Percentiles rank a stretch among this genome's conserved stretches.
These are phyloP conservation scores for Ammodytes dubius DNA, from an alignment of 2,113 vertebrate species.

Conservation along the genomic window DNA sequence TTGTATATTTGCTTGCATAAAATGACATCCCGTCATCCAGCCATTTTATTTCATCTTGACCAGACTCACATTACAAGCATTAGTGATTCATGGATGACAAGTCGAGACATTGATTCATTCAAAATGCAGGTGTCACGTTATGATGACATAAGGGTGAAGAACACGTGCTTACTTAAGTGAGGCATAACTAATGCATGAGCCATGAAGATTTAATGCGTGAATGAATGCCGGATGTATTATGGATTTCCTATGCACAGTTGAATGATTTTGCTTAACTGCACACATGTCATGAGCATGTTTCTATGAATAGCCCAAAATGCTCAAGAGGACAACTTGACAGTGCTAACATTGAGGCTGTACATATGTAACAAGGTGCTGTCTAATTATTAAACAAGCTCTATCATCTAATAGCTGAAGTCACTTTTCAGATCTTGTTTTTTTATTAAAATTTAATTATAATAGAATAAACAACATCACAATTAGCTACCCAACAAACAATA, in stretches of 20 bases:
- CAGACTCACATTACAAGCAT: neutral
- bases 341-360: no score
- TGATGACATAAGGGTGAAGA: neutral
- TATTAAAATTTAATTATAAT: no score
- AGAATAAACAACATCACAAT: no score
- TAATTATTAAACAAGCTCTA: neutral
- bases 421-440: no score
- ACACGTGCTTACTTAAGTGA: neutral
- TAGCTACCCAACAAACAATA: no score
- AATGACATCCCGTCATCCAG: neutral
- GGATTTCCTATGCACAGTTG: neutral
- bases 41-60: neutral
- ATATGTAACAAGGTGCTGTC: no score
- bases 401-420: neutral
- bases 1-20: neutral
- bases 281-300: neutral
- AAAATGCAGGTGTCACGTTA: neutral
- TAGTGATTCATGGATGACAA: neutral
- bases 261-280: neutral
- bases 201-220: neutral
- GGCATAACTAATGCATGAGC: neutral
- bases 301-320: neutral
- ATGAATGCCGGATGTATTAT: neutral
- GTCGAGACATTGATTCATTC: neutral
- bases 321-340: neutral